Evolutionary conservation across 2,888 invertebrate species (phyloP), one percentile per base, ranked within the genome.

Genomic region (Horisme vitalbata): DNA sequence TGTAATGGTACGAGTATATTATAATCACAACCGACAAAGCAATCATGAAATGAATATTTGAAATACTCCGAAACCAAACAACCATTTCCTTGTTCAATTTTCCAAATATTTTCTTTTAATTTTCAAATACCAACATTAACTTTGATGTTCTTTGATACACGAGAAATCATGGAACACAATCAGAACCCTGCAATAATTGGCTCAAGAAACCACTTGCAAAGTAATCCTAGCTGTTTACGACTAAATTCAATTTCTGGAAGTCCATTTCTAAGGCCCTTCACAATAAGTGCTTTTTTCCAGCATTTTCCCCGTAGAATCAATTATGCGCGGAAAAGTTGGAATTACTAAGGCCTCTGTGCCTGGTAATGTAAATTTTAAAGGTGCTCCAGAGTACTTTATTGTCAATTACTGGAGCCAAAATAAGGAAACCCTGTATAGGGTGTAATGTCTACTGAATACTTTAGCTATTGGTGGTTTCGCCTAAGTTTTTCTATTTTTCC

Each of bases 281-380:
- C 13, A 38, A 36, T 47, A 45, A 48, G 41, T 24, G 44, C 34
- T 47, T 51, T 41, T 43, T 35, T 38, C 27, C 18, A 33, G 20
- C 5, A 27, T 36, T 43, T 49, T 21, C 41, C 46, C 45, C 52
- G 47, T 49, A 45, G 44, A 65, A 64, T 62, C 59, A 65, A 70
- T 69, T 67, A 66, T 62, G 53, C 55, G 49, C 37, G 39, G 37
- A 52, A 58, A 59, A 67, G 49, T 61, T 46, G 57, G 61, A 53
- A 59, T 59, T 67, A 65, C 52, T 51, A 63, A 61, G 52, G 49
- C 52, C 63, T 47, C 34, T 38, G 41, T 39, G 30, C 37, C 37
- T 45, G 48, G 51, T 52, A 61, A 67, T 68, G 65, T 61, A 68
- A 68, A 68, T 68, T 66, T 54, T 18, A 41, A 59, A 63, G 57